A percentile compares a stretch with the other conserved stretches of the same genome.
These are phyloP conservation scores for Porites cylindrica DNA, from an alignment of 92 coral and sea anemone genomes.

Conservation along the genomic window DNA sequence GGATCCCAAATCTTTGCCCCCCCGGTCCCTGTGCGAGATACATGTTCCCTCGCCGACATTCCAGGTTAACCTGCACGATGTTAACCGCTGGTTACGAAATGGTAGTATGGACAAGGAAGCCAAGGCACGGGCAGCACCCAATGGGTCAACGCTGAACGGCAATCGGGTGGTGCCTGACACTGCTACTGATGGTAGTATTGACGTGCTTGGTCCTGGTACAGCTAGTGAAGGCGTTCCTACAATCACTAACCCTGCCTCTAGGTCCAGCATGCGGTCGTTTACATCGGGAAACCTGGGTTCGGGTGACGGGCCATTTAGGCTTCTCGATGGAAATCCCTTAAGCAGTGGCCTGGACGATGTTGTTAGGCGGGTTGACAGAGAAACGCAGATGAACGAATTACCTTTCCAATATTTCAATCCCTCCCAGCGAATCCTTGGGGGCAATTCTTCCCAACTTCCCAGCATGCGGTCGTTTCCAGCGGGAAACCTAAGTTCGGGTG, in stretches of 20 bases:
- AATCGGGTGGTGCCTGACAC: slow-evolving; percentile 85
- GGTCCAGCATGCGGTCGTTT: slow-evolving; percentile 85
- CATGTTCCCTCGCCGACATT: slow-evolving; percentile 90
- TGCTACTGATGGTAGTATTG: slow-evolving; percentile 95
- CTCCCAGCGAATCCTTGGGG: too few species aligned
- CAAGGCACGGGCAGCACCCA: slow-evolving; percentile 79
- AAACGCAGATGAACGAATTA: too few species aligned
- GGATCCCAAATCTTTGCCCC: slow-evolving; percentile 81
- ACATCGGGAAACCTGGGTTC: too few species aligned
- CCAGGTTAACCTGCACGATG: slow-evolving; percentile 89
- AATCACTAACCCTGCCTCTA: slow-evolving; percentile 4
- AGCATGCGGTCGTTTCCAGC: too few species aligned
- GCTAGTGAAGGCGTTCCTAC: slow-evolving; percentile 32
- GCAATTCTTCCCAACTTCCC: too few species aligned
- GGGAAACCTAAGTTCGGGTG: too few species aligned
- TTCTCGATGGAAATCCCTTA: too few species aligned
- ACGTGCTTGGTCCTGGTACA: slow-evolving; percentile 28
- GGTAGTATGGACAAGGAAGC: slow-evolving; percentile 95
- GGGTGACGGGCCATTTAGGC: too few species aligned
- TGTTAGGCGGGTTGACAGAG: too few species aligned
- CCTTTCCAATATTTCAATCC: too few species aligned
- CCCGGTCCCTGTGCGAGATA: slow-evolving; percentile 87
- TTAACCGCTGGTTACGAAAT: slow-evolving; percentile 94
- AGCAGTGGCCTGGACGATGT: too few species aligned
- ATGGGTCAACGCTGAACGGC: slow-evolving; percentile 77